phyloP scores from a whole-genome alignment of 1,140 invertebrate genomes.

The Pteromalus puparum region DNA sequence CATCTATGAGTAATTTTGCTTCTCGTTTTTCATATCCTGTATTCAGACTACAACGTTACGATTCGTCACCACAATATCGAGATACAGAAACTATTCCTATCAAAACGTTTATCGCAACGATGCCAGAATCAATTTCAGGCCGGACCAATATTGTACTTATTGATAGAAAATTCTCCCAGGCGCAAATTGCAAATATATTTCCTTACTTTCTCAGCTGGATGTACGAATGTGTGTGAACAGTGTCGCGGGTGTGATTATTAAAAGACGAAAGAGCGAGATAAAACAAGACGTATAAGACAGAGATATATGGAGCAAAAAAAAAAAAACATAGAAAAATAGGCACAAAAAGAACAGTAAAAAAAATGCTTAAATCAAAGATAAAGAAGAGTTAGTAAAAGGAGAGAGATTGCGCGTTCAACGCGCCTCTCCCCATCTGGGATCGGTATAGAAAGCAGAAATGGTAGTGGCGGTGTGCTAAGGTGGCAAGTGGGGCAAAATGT shows the following conservation, averaged over 20 bases:
- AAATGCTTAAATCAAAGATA: not conserved
- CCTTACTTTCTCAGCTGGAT: not conserved
- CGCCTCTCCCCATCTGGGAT: constrained; percentile 51
- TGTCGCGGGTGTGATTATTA: not conserved
- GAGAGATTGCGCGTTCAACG: constrained; percentile 54
- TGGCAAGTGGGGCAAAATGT: constrained; percentile 69
- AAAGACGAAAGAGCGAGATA: not conserved
- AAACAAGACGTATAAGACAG: not conserved
- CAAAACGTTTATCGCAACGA: not conserved
- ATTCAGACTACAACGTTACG: not conserved
- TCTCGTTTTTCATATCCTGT: not conserved
- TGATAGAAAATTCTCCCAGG: constrained; percentile 48
- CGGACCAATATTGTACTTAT: not conserved
- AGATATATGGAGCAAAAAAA: not conserved
- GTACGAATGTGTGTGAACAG: not conserved
- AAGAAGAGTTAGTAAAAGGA: not conserved
- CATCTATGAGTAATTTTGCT: not conserved
- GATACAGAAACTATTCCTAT: too few relatives aligned
- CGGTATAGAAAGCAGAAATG: constrained; percentile 33
- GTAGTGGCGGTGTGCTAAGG: constrained; percentile 66
- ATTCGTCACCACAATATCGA: too few relatives aligned
- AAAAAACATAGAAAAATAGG: not conserved
- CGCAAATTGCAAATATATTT: constrained; percentile 7
- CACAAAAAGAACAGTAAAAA: constrained; percentile 1
- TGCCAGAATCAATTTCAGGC: not conserved